Evolutionary conservation across 92 coral and sea anemone species (phyloP), one percentile per base, ranked within the genome.

Genomic region (Pocillopora grandis): DNA sequence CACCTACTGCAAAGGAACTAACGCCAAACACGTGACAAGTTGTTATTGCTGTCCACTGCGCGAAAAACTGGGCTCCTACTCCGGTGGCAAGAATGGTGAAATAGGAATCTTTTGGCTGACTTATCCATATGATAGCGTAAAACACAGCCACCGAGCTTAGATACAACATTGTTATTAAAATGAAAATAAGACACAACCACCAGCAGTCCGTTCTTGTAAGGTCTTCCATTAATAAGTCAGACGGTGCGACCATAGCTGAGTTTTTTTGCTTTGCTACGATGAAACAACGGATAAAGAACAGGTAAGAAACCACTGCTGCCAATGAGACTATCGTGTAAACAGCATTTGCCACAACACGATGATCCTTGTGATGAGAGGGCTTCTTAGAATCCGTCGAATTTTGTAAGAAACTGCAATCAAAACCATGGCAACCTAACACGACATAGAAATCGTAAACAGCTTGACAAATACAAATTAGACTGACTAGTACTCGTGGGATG

Each of bases 1-100:
- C 33, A 91, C 97, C 91, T 31, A 93, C 73, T 0, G 92, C 68
- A 15, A 85, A 85, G 36, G 92, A 78, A 58, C 89, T 85, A 56
- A 93, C 91, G 0, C 91, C 94, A 83, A 93, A 93, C 65, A 93
- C 93, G 59, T 91, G 94, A 23, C 92, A 93, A 13, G 92, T 88
- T 9, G 92, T 93, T 12, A 93, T 91, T 1, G 94, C 97, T 7
- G 90, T 79, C 97, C 94, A 91, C 65, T 91, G 94, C 0, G 97
- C 92, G 10, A 91, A 71, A 76, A 93, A 91, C 86, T 93, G 97
- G 16, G 92, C 77, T 18, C 85, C 97, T 2, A 91, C 95, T 58
- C 97, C 97, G 61, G 90, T 76, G 15, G 84, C 75, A 73, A 93
- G 66, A 69, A 72, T 55, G 74, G 76, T 62, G 42, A 91, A 93